Base-by-base conservation (phyloP, 2,888 invertebrate species). In the Cheilosia variabilis region DNA sequence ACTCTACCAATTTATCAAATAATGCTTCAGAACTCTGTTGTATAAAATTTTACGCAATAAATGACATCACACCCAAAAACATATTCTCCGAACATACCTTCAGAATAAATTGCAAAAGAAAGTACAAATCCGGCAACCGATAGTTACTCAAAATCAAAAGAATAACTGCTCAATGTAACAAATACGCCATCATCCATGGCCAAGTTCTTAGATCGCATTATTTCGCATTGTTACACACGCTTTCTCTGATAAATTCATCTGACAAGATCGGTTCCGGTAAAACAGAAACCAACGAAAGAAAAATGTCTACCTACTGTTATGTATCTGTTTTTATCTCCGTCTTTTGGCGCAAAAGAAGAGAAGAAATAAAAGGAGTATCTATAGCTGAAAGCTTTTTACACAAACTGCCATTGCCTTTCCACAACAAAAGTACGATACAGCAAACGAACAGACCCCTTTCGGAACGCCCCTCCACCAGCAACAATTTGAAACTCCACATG, bases 181-280 rank as follows among this genome's bases (percentile, higher is more conserved):
- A 53, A 53, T 62, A 45, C 9, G 15, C 62, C 62, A 69, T 68
- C 68, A 69, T 62, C 68, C 77, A 58, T 77, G 68, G 34, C 60
- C 60, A 60, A 77, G 66, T 31, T 41, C 41, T 50, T 65, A n/a
- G 19, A 50, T 31, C 10, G 47, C 47, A 55, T 37, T 58, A 37
- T 9, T 66, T 66, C 27, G 47, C 27, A 50, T 41, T 66, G 75
- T 50, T 66, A 58, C 75, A 58, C 19, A 60, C 76, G 68, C 76
- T 76, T 76, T 76, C 76, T 76, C 76, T 60, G 43, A 19, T 22
- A 52, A 76, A 60, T 60, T 68, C 27, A 58, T 22, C 47, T 24
- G 27, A 50, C 41, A 50, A 34, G 31, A 65, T 63, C 63, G 34
- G 43, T 63, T 37, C 34, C 73, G 65, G 73, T 19, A 47, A 55